Percentiles rank a stretch among this genome's conserved stretches.
Evolutionary conservation across 2,888 invertebrate species (phyloP).

Genomic region (Caenorhabditis angaria): DNA sequence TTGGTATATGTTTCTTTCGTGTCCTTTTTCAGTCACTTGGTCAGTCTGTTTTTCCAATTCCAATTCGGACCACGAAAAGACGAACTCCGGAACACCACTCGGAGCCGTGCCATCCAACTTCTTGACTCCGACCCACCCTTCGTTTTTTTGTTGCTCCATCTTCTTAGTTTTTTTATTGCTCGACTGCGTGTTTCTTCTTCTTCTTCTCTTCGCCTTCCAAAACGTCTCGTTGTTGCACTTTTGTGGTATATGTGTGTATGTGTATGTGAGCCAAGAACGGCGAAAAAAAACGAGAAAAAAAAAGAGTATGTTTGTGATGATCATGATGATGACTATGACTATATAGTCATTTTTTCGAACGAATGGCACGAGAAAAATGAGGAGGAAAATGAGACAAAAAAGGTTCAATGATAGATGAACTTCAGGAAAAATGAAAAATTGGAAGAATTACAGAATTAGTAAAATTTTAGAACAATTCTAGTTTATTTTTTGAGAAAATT

Average conservation of each 20-base stretch:
- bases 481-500: too few relatives aligned
- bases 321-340: background rate
- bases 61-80: too few relatives aligned
- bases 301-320: slow-evolving; percentile 2
- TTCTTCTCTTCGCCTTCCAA: background rate
- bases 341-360: background rate
- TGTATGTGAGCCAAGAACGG: slow-evolving; percentile 1
- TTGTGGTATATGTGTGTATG: slow-evolving; percentile 4
- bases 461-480: too few relatives aligned
- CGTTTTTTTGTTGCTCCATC: background rate
- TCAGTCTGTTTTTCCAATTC: background rate
- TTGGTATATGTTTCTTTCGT: background rate
- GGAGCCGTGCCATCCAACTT: slow-evolving; percentile 1
- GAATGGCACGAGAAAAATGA: background rate
- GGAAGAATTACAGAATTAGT: too few relatives aligned
- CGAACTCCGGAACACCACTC: background rate
- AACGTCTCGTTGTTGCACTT: slow-evolving; percentile 2
- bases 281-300: background rate
- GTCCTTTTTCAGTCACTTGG: background rate
- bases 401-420: too few relatives aligned
- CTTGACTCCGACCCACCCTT: slow-evolving; percentile 1
- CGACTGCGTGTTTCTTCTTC: slow-evolving; percentile 1
- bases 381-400: background rate
- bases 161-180: background rate
- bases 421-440: too few relatives aligned